A percentile compares a stretch with the other conserved stretches of the same genome.
Evolutionary conservation across 2,113 vertebrate genomes (phyloP).

Genomic region (Daphoenositta chrysoptera): DNA sequence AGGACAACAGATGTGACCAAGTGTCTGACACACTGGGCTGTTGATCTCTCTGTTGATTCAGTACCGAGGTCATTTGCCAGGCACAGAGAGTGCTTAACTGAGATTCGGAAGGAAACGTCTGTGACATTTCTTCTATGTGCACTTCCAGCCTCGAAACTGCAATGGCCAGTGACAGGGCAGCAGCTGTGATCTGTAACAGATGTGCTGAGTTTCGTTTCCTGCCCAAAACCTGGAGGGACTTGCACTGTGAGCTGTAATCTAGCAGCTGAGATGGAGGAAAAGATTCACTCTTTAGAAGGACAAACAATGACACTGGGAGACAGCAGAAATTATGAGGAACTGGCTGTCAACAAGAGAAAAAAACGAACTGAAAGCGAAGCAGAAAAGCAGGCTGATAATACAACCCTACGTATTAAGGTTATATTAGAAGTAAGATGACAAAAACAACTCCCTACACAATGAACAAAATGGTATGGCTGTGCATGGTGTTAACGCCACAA

Average conservation of each 20-base stretch:
- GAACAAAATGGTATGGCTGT: not conserved
- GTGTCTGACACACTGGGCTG: not conserved
- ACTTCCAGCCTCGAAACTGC: not conserved
- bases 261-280: not conserved
- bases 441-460: not conserved
- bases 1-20: not conserved
- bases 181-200: slow-evolving; percentile 6
- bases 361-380: not conserved
- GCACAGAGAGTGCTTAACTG: not conserved
- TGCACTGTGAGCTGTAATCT: not conserved
- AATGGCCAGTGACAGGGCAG: not conserved
- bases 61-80: not conserved
- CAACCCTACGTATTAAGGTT: not conserved
- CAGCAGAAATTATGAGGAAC: not conserved
- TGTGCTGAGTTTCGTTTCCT: not conserved
- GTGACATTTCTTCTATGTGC: not conserved
- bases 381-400: not conserved
- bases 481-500: not conserved
- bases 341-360: not conserved
- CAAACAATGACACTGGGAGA: not conserved
- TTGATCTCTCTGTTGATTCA: not conserved
- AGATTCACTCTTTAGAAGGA: not conserved
- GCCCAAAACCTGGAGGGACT: not conserved
- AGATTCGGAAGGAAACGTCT: not conserved
- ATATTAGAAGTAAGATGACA: not conserved